Conservation (phyloP, 2,888 invertebrate genomes). For the Hirtodrosophila histrioides region DNA sequence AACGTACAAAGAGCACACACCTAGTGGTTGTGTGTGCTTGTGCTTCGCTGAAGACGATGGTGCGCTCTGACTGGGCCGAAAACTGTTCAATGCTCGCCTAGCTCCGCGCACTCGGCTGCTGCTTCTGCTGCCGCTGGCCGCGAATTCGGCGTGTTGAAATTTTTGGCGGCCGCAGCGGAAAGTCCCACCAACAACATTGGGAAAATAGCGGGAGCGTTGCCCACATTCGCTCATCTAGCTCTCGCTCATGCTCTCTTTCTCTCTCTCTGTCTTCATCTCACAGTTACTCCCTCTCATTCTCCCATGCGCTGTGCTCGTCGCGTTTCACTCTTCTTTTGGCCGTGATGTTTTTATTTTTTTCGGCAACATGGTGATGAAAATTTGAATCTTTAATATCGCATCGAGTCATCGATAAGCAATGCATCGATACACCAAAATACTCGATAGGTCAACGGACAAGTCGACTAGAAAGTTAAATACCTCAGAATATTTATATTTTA, state of each 20-base stretch:
- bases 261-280: not conserved
- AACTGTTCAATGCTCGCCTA: constrained; percentile 58
- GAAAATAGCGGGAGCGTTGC: constrained; percentile 60
- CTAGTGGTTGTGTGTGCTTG: constrained; percentile 73
- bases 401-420: constrained; percentile 4
- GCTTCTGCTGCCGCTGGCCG: constrained; percentile 29
- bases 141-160: constrained; percentile 58
- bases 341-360: constrained; percentile 38
- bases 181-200: constrained; percentile 65
- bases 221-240: constrained; percentile 17
- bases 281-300: constrained; percentile 7
- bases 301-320: constrained; percentile 5
- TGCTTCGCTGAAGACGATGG: constrained; percentile 78
- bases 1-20: constrained; percentile 81
- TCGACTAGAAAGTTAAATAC: not conserved
- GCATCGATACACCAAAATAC: constrained; percentile 1
- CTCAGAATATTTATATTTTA: too few species aligned
- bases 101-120: constrained; percentile 40
- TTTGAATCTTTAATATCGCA: constrained; percentile 12
- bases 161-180: constrained; percentile 47
- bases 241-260: not conserved
- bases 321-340: constrained; percentile 10
- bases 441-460: not conserved
- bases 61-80: constrained; percentile 72
- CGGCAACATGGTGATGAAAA: constrained; percentile 20